Evolutionary conservation across 2,113 vertebrate genomes (phyloP), one percentile per base, ranked within the genome.

Genomic region (Narcine bancroftii): DNA sequence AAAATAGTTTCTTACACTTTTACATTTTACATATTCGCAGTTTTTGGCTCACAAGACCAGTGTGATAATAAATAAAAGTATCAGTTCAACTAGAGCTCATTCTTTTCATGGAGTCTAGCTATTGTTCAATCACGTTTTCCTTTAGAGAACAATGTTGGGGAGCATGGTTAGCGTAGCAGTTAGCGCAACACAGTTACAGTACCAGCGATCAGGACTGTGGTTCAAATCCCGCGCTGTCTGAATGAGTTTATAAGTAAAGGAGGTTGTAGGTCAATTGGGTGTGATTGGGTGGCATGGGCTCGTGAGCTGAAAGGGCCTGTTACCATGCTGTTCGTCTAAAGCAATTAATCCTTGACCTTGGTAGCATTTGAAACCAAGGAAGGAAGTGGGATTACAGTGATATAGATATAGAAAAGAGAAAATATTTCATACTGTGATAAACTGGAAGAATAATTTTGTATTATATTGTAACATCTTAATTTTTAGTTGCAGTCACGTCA

Each of bases 111-210:
- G 53, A 60, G 13, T 56, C 56, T 53, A 60, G 81, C 53, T 87
- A 60, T 60, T 85, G 79, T 56, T 56, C 79, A 53, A 56, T n/a
- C 47, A 17, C 56, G 29, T 53, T 26, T 85, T 19, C 33, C 33
- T 87, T 87, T 39, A 87, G 53, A 36, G 53, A 87, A 87, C 81
- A 87, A 75, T 75, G 72, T 39, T n/a, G n/a, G n/a, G n/a, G n/a
- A n/a, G n/a, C n/a, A n/a, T n/a, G n/a, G n/a, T n/a, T n/a, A n/a
- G n/a, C n/a, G n/a, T n/a, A n/a, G n/a, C n/a, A n/a, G n/a, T n/a
- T n/a, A n/a, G n/a, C n/a, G n/a, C n/a, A n/a, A n/a, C n/a, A n/a
- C n/a, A n/a, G n/a, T n/a, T n/a, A n/a, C n/a, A n/a, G n/a, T n/a
- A n/a, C n/a, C n/a, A n/a, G n/a, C n/a, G n/a, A n/a, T n/a, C n/a